phyloP scores from a whole-genome alignment of 2,113 vertebrate genomes.

The Chroicocephalus ridibundus region DNA sequence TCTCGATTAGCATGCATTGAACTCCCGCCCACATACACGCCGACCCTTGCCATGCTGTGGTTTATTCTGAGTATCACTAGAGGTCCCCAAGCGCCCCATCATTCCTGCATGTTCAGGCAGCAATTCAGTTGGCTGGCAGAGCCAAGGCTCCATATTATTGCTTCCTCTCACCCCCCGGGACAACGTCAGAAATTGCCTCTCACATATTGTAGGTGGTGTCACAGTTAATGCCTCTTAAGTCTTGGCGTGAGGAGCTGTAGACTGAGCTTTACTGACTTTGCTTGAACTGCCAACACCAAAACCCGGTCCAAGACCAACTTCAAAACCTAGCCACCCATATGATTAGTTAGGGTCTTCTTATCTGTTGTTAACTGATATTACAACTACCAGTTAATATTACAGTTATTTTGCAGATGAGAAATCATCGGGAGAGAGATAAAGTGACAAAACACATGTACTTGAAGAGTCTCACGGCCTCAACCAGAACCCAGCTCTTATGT shows the following conservation, averaged over 20 bases:
- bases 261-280: not conserved
- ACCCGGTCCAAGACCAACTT: not conserved
- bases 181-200: not conserved
- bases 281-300: not conserved
- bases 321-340: not conserved
- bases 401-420: not conserved
- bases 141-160: not conserved
- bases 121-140: not conserved
- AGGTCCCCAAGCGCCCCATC: not conserved
- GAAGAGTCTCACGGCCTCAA: not conserved
- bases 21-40: not conserved
- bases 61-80: not conserved
- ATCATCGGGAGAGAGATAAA: not conserved
- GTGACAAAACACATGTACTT: constrained; percentile 24
- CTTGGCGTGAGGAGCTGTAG: not conserved
- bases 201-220: not conserved
- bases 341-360: not conserved
- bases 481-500: constrained; percentile 5
- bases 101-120: not conserved
- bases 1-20: not conserved
- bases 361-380: not conserved
- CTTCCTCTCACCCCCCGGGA: not conserved
- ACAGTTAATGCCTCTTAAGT: not conserved
- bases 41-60: not conserved
- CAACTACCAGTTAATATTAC: not conserved